Evolutionary conservation across 1,140 invertebrate genomes (phyloP).

Genomic region (Heliconius nattereri): DNA sequence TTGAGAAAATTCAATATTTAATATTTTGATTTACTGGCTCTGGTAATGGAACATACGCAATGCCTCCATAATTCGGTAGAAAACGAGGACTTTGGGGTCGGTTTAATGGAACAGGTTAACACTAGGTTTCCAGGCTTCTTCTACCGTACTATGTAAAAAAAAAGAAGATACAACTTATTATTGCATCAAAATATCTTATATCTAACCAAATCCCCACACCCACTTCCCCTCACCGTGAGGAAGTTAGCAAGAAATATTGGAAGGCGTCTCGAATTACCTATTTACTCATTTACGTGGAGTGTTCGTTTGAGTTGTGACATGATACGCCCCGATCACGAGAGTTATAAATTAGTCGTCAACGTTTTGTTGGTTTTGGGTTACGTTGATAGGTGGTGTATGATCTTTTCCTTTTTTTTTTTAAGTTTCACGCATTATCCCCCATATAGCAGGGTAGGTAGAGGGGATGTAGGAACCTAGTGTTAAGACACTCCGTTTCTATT

Average conservation of each 20-base stretch:
- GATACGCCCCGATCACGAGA: constrained; percentile 52
- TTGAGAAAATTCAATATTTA: too few relatives aligned
- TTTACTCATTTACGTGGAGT: constrained; percentile 70
- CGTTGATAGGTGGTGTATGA: constrained; percentile 5
- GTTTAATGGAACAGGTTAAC: too few relatives aligned
- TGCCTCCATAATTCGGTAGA: too few relatives aligned
- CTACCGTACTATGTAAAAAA: too few relatives aligned
- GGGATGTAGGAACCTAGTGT: too few relatives aligned
- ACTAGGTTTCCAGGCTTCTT: too few relatives aligned
- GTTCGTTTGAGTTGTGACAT: constrained; percentile 65
- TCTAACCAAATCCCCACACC: constrained; percentile 4
- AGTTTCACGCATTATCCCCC: too few relatives aligned
- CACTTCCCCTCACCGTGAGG: constrained; percentile 29
- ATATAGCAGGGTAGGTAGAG: too few relatives aligned
- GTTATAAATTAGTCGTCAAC: constrained; percentile 58
- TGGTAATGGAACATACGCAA: too few relatives aligned
- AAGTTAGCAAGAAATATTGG: constrained; percentile 56
- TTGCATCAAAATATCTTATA: background rate
- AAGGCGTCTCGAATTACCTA: constrained; percentile 64
- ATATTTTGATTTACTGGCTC: too few relatives aligned
- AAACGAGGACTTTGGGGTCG: too few relatives aligned
- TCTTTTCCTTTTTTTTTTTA: background rate
- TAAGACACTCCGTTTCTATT: too few relatives aligned
- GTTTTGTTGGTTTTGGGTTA: constrained; percentile 19
- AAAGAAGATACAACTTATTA: background rate